Conservation (phyloP, 2,888 invertebrate genomes). For the Lapara coniferarum region DNA sequence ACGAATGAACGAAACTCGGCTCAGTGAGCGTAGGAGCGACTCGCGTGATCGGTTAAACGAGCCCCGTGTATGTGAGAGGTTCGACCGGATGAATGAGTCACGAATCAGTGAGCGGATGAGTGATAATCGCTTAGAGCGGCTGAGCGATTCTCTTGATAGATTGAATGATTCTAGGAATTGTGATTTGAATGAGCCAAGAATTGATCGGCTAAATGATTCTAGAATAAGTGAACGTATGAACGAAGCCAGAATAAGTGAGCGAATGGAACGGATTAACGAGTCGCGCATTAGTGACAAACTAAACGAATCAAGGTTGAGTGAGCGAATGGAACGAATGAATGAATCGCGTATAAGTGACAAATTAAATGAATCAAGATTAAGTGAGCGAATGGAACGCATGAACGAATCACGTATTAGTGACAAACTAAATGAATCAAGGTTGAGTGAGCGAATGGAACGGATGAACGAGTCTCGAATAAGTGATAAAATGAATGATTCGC, state of each 20-base stretch:
- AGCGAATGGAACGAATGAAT: conserved; percentile 39
- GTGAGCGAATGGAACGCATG: conserved; percentile 44
- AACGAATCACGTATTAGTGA: conserved; percentile 46
- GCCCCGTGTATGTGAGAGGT: conserved; percentile 37
- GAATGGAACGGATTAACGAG: conserved; percentile 40
- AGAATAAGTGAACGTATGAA: conserved; percentile 61
- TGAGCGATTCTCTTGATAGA: conserved; percentile 44
- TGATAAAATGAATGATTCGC: conserved; percentile 42
- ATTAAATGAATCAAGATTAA: conserved; percentile 46
- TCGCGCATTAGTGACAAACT: conserved; percentile 48
- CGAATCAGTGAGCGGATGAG: conserved; percentile 34
- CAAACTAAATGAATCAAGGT: conserved; percentile 36
- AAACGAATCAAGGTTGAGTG: conserved; percentile 53
- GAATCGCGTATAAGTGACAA: conserved; percentile 37
- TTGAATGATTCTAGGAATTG: conserved; percentile 45
- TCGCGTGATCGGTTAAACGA: conserved; percentile 35
- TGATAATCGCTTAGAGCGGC: conserved; percentile 33
- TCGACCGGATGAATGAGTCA: conserved; percentile 35
- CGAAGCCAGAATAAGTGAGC: conserved; percentile 56
- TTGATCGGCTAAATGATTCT: conserved; percentile 46
- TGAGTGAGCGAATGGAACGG: conserved; percentile 37
- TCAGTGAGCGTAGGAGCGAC: conserved; percentile 34
- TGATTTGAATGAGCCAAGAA: conserved; percentile 50
- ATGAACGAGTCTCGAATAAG: conserved; percentile 32
- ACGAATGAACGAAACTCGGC: conserved; percentile 34